Conservation (phyloP, 2,113 vertebrate species). For the Ptilonorhynchus violaceus region DNA sequence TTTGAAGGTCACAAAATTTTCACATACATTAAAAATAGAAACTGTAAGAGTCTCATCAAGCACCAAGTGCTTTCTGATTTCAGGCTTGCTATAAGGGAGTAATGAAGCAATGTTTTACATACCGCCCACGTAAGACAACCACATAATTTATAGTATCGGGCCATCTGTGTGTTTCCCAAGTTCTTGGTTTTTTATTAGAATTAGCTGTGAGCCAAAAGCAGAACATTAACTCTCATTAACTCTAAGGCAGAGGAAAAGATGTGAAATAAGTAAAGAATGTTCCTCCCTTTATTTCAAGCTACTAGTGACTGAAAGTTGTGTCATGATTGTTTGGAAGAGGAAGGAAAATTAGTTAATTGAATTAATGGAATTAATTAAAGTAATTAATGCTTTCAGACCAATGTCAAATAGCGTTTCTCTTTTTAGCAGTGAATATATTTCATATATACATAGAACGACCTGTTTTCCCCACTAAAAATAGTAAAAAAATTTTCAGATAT, state of each 20-base stretch:
- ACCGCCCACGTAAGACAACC: not conserved
- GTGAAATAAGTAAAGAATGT: not conserved
- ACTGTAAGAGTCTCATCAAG: not conserved
- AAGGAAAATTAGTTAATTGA: not conserved
- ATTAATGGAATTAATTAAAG: not conserved
- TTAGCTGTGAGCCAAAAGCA: not conserved
- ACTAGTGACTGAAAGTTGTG: not conserved
- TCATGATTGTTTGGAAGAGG: not conserved
- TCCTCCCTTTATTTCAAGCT: not conserved
- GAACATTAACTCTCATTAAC: not conserved
- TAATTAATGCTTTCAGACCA: not conserved
- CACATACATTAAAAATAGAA: not conserved
- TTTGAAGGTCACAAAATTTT: not conserved
- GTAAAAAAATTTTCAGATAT: not conserved
- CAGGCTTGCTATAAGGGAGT: not conserved
- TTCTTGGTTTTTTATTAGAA: constrained; percentile 4
- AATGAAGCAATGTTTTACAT: constrained; percentile 14
- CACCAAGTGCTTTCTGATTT: not conserved
- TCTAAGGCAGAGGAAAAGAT: not conserved
- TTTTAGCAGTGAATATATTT: not conserved
- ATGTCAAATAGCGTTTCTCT: not conserved
- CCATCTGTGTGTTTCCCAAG: constrained; percentile 11
- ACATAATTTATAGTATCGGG: not conserved
- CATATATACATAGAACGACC: not conserved
- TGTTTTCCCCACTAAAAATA: not conserved